Conservation (phyloP, 2,113 vertebrate species). For the Brevimyrus niger region DNA sequence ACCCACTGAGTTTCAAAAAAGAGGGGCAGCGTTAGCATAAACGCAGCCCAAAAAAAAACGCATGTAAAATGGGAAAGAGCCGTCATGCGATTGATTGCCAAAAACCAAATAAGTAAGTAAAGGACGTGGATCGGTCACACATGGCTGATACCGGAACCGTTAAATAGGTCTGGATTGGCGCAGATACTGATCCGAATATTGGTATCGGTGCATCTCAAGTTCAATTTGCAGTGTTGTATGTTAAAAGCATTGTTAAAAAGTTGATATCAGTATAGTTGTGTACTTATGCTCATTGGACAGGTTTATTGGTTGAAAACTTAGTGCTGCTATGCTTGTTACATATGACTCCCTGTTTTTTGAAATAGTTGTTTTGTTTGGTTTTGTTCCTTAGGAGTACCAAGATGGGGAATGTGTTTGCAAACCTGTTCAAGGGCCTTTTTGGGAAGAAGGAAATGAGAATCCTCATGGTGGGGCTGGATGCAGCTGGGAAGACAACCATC, state of each 20-base stretch:
- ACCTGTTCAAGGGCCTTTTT: slow-evolving; percentile 69
- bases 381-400: slow-evolving; percentile 42
- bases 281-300: background rate
- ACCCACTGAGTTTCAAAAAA: too few species aligned
- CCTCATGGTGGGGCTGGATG: slow-evolving; percentile 79
- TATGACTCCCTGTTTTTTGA: background rate
- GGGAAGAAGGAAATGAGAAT: slow-evolving; percentile 81
- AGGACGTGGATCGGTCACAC: too few species aligned
- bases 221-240: background rate
- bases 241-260: background rate
- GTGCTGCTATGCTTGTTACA: background rate
- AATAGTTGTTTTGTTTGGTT: background rate
- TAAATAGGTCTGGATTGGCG: too few species aligned
- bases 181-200: too few species aligned
- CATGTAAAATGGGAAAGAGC: too few species aligned
- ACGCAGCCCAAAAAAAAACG: too few species aligned
- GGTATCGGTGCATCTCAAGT: background rate
- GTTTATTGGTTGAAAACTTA: background rate
- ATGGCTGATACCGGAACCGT: too few species aligned
- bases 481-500: slow-evolving; percentile 80
- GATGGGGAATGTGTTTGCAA: slow-evolving; percentile 74
- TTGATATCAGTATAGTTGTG: background rate
- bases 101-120: too few species aligned
- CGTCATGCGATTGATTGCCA: too few species aligned
- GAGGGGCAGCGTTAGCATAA: too few species aligned